phyloP scores from a whole-genome alignment of 2,797 vertebrate species.

The Zalophus californianus region DNA sequence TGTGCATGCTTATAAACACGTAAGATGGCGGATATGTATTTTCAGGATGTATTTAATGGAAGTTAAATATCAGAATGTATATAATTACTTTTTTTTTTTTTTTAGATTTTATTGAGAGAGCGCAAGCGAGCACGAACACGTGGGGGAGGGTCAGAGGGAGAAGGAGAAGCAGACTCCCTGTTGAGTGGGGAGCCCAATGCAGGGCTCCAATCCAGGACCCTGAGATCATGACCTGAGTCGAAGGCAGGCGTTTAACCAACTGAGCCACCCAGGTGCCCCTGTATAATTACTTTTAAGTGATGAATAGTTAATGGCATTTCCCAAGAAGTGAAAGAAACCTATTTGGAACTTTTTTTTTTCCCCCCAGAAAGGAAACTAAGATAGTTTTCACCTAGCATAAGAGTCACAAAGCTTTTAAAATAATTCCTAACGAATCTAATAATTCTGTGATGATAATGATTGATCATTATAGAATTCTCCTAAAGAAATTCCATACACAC shows the following conservation, averaged over 20 bases:
- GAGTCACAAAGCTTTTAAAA: neutral
- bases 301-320: neutral
- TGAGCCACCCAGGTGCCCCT: neutral
- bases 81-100: slow-evolving; percentile 31
- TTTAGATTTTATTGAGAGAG: neutral
- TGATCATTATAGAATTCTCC: neutral
- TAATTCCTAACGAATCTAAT: neutral
- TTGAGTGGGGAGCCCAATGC: neutral
- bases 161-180: neutral
- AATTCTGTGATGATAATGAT: neutral
- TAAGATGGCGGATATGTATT: neutral
- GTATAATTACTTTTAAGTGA: slow-evolving; percentile 20
- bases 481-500: neutral
- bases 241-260: neutral
- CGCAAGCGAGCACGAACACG: accelerated
- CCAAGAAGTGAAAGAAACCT: neutral
- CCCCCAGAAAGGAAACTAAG: neutral
- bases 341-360: neutral
- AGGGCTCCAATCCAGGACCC: neutral
- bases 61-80: neutral
- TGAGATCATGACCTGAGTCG: neutral
- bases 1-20: neutral
- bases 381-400: slow-evolving; percentile 3
- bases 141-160: neutral
- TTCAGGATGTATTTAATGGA: neutral